Evolutionary conservation across 2,797 vertebrate genomes (phyloP).

Genomic region (Alcedo atthis): DNA sequence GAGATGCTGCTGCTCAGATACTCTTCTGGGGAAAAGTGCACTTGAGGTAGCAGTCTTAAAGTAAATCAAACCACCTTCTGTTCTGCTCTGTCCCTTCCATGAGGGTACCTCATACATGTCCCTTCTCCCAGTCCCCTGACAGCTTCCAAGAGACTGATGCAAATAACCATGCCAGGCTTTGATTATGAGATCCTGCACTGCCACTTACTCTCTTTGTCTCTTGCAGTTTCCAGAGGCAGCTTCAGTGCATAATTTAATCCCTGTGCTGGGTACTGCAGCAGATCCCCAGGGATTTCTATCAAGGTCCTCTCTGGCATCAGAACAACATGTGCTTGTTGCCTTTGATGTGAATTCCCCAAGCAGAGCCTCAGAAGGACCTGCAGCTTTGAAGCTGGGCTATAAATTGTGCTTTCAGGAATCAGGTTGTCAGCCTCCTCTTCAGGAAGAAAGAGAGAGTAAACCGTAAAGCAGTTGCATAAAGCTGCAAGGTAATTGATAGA

Average conservation of each 20-base stretch:
- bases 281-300: constrained; percentile 70
- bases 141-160: constrained; percentile 30
- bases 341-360: constrained; percentile 83
- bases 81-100: neutral
- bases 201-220: constrained; percentile 70
- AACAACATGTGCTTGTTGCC: constrained; percentile 65
- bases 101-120: neutral
- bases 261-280: constrained; percentile 67
- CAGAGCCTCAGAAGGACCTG: constrained; percentile 74
- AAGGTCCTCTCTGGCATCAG: constrained; percentile 70
- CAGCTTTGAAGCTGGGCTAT: constrained; percentile 82
- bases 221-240: constrained; percentile 69
- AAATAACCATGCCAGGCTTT: constrained; percentile 58
- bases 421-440: constrained; percentile 75
- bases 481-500: constrained; percentile 65
- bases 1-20: neutral
- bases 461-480: constrained; percentile 65
- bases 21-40: neutral
- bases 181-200: constrained; percentile 54
- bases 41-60: constrained; percentile 2
- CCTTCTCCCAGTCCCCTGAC: constrained; percentile 42
- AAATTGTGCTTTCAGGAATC: constrained; percentile 80
- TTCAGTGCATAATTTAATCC: constrained; percentile 75
- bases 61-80: neutral
- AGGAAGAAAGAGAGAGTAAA: constrained; percentile 64